Percentiles rank a stretch among this genome's conserved stretches.
Evolutionary conservation across 1,140 invertebrate species (phyloP).

Genomic region (Drosophila prosaltans): DNA sequence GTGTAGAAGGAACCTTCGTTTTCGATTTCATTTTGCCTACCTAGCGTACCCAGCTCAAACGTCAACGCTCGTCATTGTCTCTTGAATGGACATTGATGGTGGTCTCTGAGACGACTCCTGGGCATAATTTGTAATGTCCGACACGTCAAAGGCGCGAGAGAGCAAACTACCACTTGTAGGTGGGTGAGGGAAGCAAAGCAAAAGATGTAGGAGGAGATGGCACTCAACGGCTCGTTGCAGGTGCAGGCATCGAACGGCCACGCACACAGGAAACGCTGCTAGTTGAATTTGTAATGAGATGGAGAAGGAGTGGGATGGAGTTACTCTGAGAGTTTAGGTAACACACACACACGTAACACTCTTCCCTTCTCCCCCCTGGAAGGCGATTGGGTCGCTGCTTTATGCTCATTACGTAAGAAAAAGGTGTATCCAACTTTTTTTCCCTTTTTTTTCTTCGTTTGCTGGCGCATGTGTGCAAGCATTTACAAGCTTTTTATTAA

Average conservation of each 20-base stretch:
- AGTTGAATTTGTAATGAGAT: slow-evolving; percentile 73
- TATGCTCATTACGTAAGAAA: slow-evolving; percentile 74
- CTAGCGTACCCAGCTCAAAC: slow-evolving; percentile 63
- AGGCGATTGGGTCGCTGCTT: slow-evolving; percentile 19
- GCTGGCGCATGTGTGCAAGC: slow-evolving; percentile 59
- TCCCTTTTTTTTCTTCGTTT: neutral
- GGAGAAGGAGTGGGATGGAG: neutral
- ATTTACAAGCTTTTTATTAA: slow-evolving; percentile 81
- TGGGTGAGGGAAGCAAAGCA: neutral
- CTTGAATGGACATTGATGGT: slow-evolving; percentile 69
- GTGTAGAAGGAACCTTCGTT: slow-evolving; percentile 48
- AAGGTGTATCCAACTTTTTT: slow-evolving; percentile 57
- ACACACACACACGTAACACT: slow-evolving; percentile 24
- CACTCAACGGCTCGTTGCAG: slow-evolving; percentile 37
- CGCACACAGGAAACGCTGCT: slow-evolving; percentile 66
- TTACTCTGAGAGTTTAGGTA: slow-evolving; percentile 12
- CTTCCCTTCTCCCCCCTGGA: neutral
- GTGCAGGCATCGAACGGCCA: slow-evolving; percentile 50
- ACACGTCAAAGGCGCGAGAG: slow-evolving; percentile 60
- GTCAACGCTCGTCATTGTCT: slow-evolving; percentile 73
- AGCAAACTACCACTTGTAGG: slow-evolving; percentile 14
- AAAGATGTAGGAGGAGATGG: neutral
- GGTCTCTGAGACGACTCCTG: slow-evolving; percentile 61
- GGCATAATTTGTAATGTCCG: slow-evolving; percentile 79
- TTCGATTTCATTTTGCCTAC: slow-evolving; percentile 61